Evolutionary conservation across 2,888 invertebrate species (phyloP).

Genomic region (Phrixothrix hirtus): DNA sequence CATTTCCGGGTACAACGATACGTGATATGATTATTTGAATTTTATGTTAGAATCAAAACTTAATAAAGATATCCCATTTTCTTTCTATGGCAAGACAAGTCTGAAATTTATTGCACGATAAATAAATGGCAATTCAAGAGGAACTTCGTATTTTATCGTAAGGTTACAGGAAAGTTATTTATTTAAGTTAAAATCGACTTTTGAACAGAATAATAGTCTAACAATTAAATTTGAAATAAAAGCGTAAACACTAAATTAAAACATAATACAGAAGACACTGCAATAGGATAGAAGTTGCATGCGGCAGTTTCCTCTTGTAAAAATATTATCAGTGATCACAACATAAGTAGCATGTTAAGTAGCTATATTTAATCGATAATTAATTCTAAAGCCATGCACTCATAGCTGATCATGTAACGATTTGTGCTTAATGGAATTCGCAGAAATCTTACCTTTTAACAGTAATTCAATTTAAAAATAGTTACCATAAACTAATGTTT

Average conservation of each 20-base stretch:
- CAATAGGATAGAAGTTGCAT: conserved; percentile 37
- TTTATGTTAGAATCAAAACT: too few species aligned
- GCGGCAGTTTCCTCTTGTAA: conserved; percentile 35
- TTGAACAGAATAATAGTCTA: too few species aligned
- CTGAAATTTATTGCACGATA: too few species aligned
- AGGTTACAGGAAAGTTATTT: too few species aligned
- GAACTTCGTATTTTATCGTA: too few species aligned
- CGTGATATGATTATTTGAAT: too few species aligned
- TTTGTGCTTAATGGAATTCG: conserved; percentile 34
- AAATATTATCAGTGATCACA: conserved; percentile 44
- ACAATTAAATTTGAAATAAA: conserved; percentile 21
- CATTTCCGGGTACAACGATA: too few species aligned
- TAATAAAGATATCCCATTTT: too few species aligned
- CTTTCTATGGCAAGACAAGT: too few species aligned
- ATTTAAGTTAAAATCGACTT: too few species aligned
- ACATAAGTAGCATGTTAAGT: conserved; percentile 47
- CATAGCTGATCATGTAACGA: conserved; percentile 38
- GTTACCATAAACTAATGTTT: background rate
- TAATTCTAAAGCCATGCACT: conserved; percentile 40
- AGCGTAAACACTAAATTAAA: conserved; percentile 32
- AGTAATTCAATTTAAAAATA: conserved; percentile 10
- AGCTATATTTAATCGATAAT: conserved; percentile 46
- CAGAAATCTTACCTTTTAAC: conserved; percentile 25
- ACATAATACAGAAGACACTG: conserved; percentile 36
- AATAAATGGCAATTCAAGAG: too few species aligned